These are phyloP conservation scores for Drosophila merina DNA, from an alignment of 2,888 invertebrate species.

Conservation along the genomic window DNA sequence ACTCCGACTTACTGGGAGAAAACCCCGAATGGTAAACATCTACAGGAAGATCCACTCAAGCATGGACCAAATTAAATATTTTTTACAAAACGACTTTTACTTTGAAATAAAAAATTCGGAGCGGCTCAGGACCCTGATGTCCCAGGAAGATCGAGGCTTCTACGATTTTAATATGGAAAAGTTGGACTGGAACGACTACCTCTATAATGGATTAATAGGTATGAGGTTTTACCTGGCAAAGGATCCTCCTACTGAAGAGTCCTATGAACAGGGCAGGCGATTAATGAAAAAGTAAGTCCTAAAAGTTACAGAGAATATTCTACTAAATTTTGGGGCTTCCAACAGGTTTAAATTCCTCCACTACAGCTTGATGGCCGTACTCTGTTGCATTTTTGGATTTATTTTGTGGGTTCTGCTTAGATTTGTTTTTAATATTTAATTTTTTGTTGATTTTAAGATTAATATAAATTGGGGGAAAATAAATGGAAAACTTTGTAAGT, in stretches of 20 bases:
- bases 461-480: neutral
- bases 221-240: constrained; percentile 8
- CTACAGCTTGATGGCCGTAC: neutral
- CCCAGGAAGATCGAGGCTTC: constrained; percentile 84
- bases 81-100: constrained; percentile 88
- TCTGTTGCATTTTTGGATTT: neutral
- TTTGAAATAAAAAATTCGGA: constrained; percentile 87
- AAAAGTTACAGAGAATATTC: neutral
- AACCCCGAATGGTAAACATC: constrained; percentile 86
- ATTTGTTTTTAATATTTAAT: neutral
- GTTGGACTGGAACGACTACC: constrained; percentile 87
- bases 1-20: constrained; percentile 61
- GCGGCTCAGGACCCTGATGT: constrained; percentile 83
- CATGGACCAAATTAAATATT: constrained; percentile 86
- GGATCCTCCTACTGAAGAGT: constrained; percentile 3
- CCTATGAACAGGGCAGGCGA: neutral
- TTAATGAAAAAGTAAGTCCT: constrained; percentile 85
- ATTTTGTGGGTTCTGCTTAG: neutral
- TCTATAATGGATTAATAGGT: constrained; percentile 38
- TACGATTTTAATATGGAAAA: constrained; percentile 90
- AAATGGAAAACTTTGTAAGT: neutral
- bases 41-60: constrained; percentile 91
- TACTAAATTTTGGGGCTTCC: neutral
- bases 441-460: neutral
- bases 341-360: neutral